Evolutionary conservation across 2,888 invertebrate species (phyloP).

Genomic region (Xestia sexstrigata): DNA sequence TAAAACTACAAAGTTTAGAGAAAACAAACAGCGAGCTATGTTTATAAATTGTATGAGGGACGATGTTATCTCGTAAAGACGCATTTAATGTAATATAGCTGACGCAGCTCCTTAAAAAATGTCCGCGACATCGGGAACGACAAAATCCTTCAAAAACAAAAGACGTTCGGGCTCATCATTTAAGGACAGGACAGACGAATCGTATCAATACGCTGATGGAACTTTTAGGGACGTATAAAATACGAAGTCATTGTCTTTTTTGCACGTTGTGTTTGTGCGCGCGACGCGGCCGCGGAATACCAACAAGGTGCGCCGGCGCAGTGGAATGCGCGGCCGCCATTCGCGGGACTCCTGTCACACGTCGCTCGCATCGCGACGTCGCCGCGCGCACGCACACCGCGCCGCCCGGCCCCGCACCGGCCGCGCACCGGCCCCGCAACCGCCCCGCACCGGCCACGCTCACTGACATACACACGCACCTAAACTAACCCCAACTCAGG

Average conservation of each 20-base stretch:
- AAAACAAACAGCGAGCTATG: conserved; percentile 16
- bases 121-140: conserved; percentile 70
- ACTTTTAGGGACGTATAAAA: conserved; percentile 88
- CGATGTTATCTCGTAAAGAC: conserved; percentile 60
- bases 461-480: conserved; percentile 67
- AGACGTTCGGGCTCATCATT: conserved; percentile 74
- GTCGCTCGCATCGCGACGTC: conserved; percentile 64
- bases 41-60: conserved; percentile 55
- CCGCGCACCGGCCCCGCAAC: too few relatives aligned
- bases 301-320: conserved; percentile 81
- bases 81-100: conserved; percentile 62
- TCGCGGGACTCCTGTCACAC: conserved; percentile 67
- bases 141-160: conserved; percentile 78
- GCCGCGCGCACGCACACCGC: conserved; percentile 33
- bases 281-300: conserved; percentile 82
- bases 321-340: conserved; percentile 69
- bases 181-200: conserved; percentile 77
- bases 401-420: background rate
- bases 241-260: conserved; percentile 88
- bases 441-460: background rate
- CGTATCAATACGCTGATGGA: conserved; percentile 86
- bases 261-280: conserved; percentile 84
- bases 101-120: conserved; percentile 68
- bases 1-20: conserved; percentile 21
- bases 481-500: conserved; percentile 61